Conservation (phyloP, 2,113 vertebrate species). For the Engystomops pustulosus region DNA sequence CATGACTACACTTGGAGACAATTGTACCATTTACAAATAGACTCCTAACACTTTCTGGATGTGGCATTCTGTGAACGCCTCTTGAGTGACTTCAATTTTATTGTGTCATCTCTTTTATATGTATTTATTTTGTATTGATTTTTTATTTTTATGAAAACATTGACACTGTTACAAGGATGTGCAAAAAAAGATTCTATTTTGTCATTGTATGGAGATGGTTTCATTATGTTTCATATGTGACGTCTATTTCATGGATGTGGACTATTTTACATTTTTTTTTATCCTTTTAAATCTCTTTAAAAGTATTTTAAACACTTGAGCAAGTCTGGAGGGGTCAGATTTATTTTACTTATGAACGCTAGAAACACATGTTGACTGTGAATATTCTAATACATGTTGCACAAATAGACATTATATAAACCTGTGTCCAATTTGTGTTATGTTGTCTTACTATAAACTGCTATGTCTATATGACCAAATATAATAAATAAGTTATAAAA, state of each 20-base stretch:
- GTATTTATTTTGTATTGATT: constrained; percentile 83
- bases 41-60: constrained; percentile 70
- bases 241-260: constrained; percentile 52
- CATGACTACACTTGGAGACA: constrained; percentile 61
- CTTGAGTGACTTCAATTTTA: constrained; percentile 76
- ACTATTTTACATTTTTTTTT: constrained; percentile 63
- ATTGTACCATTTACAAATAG: constrained; percentile 67
- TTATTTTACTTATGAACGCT: background rate
- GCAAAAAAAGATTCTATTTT: constrained; percentile 65
- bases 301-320: constrained; percentile 48
- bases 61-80: constrained; percentile 77
- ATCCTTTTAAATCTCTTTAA: constrained; percentile 50
- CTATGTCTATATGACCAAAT: constrained; percentile 67
- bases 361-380: constrained; percentile 62
- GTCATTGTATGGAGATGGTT: constrained; percentile 66
- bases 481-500: constrained; percentile 69
- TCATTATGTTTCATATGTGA: constrained; percentile 46
- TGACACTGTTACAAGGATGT: constrained; percentile 68
- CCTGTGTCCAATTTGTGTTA: constrained; percentile 61
- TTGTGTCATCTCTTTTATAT: constrained; percentile 74
- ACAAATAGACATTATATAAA: constrained; percentile 60
- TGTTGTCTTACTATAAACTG: constrained; percentile 29
- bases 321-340: constrained; percentile 51
- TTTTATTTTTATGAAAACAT: constrained; percentile 65
- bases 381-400: constrained; percentile 67